A percentile compares a stretch with the other conserved stretches of the same genome.
Evolutionary conservation across 2,797 vertebrate genomes (phyloP).

Genomic region (Pseudopleuronectes americanus): DNA sequence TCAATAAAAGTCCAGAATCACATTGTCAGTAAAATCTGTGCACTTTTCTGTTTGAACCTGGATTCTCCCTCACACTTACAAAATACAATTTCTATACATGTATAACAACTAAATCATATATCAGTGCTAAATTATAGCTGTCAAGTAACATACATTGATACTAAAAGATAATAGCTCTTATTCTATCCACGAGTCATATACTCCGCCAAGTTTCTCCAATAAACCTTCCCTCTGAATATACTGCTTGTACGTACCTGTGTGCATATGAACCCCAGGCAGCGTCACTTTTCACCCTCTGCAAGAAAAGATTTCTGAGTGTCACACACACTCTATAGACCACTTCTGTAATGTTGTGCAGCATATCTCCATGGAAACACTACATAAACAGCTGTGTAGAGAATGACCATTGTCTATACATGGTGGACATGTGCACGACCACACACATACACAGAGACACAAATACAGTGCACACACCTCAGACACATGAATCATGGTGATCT

Average conservation of each 20-base stretch:
- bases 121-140: conserved; percentile 21
- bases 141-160: conserved; percentile 3
- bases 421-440: conserved; percentile 33
- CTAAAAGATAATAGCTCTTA: conserved; percentile 34
- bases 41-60: background rate
- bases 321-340: conserved; percentile 4
- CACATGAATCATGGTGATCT: conserved; percentile 54
- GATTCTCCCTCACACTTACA: background rate
- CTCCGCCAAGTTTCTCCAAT: conserved; percentile 46
- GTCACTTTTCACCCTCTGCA: conserved; percentile 43
- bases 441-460: background rate
- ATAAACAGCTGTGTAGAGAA: conserved; percentile 57
- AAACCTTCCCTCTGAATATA: conserved; percentile 23
- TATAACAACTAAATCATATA: conserved; percentile 9
- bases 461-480: conserved; percentile 18
- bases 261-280: conserved; percentile 46
- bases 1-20: too few species aligned
- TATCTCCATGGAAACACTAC: conserved; percentile 61
- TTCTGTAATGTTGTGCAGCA: conserved; percentile 42
- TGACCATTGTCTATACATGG: conserved; percentile 47
- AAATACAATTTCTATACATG: background rate
- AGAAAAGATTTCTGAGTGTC: conserved; percentile 16
- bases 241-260: conserved; percentile 26
- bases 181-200: background rate
- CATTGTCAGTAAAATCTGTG: background rate